Percentiles rank a stretch among this genome's conserved stretches.
Conservation (phyloP, 2,113 vertebrate genomes). For the Peucedramus taeniatus region DNA sequence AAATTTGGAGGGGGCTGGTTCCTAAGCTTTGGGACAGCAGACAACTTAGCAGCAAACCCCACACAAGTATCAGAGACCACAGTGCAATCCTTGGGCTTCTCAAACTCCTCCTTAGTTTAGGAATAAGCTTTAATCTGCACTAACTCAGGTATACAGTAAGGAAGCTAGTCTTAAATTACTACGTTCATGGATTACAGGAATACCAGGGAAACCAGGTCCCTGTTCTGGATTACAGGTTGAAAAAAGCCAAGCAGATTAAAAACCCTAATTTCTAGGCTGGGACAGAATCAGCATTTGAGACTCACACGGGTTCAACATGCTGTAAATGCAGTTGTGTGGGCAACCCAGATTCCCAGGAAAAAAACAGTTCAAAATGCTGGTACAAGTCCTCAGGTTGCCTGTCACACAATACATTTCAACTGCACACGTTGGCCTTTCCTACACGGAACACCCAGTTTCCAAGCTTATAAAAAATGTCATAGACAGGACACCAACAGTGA, state of each 20-base stretch:
- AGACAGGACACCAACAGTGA: constrained; percentile 72
- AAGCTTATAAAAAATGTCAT: constrained; percentile 73
- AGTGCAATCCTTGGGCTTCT: constrained; percentile 29
- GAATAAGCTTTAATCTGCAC: constrained; percentile 35
- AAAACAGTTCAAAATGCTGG: constrained; percentile 64
- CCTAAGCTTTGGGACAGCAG: constrained; percentile 54
- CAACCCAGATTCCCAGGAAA: constrained; percentile 53
- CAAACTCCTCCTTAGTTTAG: constrained; percentile 20
- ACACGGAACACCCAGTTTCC: constrained; percentile 67
- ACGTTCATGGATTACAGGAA: background rate
- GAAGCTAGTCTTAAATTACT: background rate
- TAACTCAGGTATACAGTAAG: background rate
- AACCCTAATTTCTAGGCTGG: constrained; percentile 46
- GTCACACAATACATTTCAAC: constrained; percentile 46
- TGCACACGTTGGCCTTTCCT: constrained; percentile 58
- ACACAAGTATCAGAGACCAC: constrained; percentile 7
- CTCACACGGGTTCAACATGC: constrained; percentile 1
- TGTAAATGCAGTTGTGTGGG: constrained; percentile 31
- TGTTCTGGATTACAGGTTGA: background rate
- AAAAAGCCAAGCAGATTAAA: constrained; percentile 57
- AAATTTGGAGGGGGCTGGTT: constrained; percentile 63
- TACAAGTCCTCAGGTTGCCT: constrained; percentile 68
- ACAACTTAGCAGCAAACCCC: constrained; percentile 60
- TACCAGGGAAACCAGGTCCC: constrained; percentile 20
- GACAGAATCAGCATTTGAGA: constrained; percentile 34